These are phyloP conservation scores for Halocynthia roretzi DNA, from an alignment of 23 tunicate species.

Conservation along the genomic window DNA sequence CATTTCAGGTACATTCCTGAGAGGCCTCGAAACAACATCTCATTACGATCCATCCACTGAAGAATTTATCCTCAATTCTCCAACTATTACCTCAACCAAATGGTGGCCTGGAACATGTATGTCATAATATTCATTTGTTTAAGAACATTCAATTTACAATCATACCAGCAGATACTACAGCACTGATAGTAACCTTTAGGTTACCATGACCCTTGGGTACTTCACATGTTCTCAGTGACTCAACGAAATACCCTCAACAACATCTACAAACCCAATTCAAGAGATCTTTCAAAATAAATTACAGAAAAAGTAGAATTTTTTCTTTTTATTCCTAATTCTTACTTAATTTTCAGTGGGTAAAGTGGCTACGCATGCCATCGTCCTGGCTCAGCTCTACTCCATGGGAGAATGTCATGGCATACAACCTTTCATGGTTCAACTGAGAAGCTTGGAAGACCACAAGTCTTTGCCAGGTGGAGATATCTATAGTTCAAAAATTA, in stretches of 20 bases:
- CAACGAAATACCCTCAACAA: too few species aligned
- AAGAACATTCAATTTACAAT: too few species aligned
- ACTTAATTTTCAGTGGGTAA: conserved; percentile 70
- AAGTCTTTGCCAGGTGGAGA: conserved; percentile 57
- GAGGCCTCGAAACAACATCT: conserved; percentile 92
- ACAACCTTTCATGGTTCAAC: conserved; percentile 85
- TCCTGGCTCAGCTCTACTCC: conserved; percentile 79
- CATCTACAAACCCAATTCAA: too few species aligned
- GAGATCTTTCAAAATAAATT: too few species aligned
- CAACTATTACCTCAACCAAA: conserved; percentile 70
- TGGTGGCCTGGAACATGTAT: conserved; percentile 97
- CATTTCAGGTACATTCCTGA: conserved; percentile 71
- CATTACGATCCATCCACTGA: conserved; percentile 82
- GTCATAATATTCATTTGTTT: neutral
- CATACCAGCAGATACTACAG: too few species aligned
- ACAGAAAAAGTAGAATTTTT: too few species aligned
- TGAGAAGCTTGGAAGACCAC: conserved; percentile 86
- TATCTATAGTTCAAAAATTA: neutral
- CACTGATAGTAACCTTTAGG: too few species aligned
- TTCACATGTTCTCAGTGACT: too few species aligned
- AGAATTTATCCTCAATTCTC: conserved; percentile 81
- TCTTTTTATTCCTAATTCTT: neutral
- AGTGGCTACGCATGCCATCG: conserved; percentile 86
- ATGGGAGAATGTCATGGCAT: conserved; percentile 87
- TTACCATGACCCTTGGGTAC: too few species aligned